phyloP scores from a whole-genome alignment of 1,140 invertebrate genomes.

The Probaryconus sp. region DNA sequence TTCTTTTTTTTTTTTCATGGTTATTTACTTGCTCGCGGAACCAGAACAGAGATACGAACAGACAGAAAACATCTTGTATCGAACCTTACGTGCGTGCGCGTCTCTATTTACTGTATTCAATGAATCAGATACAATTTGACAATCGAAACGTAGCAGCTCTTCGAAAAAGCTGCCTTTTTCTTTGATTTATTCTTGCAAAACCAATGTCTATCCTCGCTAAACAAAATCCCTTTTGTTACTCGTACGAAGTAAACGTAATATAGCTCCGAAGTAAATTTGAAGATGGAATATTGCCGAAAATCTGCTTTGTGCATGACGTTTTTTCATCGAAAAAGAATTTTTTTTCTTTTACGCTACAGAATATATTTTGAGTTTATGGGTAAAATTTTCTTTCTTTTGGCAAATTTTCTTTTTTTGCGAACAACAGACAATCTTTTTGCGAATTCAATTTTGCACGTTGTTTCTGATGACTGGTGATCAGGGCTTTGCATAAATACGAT shows the following conservation, averaged over 20 bases:
- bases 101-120: conserved; percentile 48
- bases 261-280: conserved; percentile 2
- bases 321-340: neutral
- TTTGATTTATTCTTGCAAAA: conserved; percentile 41
- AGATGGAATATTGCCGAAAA: neutral
- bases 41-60: conserved; percentile 33
- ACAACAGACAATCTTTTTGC: too few relatives aligned
- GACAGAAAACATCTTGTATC: conserved; percentile 36
- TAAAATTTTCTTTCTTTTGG: too few relatives aligned
- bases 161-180: conserved; percentile 13
- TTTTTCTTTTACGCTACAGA: too few relatives aligned
- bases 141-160: conserved; percentile 17
- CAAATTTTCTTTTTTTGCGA: too few relatives aligned
- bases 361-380: too few relatives aligned
- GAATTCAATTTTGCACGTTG: too few relatives aligned
- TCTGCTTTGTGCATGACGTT: neutral
- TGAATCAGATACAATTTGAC: conserved; percentile 57
- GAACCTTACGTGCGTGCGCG: conserved; percentile 10
- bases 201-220: conserved; percentile 16
- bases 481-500: conserved; percentile 23
- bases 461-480: conserved; percentile 54
- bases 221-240: conserved; percentile 20
- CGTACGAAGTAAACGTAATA: conserved; percentile 10
- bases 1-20: conserved; percentile 2
- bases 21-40: conserved; percentile 36